phyloP scores from a whole-genome alignment of 2,113 vertebrate genomes.

The Periophthalmodon schlosseri region DNA sequence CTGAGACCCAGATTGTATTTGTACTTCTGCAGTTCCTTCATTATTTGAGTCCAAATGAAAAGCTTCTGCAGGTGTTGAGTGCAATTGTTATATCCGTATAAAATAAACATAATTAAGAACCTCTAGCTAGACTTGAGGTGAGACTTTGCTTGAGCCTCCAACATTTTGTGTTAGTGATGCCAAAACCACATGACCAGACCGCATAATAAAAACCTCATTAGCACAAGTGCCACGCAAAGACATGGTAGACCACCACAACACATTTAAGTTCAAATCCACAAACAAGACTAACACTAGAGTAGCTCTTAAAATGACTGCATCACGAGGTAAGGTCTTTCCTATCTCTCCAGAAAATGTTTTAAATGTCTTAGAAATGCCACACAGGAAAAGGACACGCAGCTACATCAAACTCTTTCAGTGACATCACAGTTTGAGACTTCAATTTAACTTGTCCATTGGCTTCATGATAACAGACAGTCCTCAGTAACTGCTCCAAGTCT shows the following conservation, averaged over 20 bases:
- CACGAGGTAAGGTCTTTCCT: no score
- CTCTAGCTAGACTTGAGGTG: not conserved
- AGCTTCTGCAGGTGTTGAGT: not conserved
- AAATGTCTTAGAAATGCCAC: no score
- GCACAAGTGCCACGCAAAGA: not conserved
- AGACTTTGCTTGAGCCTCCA: no score
- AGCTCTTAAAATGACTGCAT: no score
- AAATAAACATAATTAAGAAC: not conserved
- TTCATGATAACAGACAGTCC: not conserved
- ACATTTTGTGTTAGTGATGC: no score
- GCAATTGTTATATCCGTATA: not conserved
- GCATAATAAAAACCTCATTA: not conserved
- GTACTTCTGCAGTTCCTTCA: not conserved
- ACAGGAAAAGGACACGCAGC: no score
- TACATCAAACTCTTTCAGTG: not conserved
- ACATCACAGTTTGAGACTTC: not conserved
- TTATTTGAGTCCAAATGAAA: not conserved
- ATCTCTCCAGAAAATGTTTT: no score
- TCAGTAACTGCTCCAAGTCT: not conserved
- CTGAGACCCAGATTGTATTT: no score
- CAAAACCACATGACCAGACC: not conserved
- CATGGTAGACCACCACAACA: no score
- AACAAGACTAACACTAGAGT: no score
- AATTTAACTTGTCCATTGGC: not conserved
- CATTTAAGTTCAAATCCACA: no score